Evolutionary conservation across 2,797 vertebrate species (phyloP), one percentile per base, ranked within the genome.

Genomic region (Notamacropus eugenii): DNA sequence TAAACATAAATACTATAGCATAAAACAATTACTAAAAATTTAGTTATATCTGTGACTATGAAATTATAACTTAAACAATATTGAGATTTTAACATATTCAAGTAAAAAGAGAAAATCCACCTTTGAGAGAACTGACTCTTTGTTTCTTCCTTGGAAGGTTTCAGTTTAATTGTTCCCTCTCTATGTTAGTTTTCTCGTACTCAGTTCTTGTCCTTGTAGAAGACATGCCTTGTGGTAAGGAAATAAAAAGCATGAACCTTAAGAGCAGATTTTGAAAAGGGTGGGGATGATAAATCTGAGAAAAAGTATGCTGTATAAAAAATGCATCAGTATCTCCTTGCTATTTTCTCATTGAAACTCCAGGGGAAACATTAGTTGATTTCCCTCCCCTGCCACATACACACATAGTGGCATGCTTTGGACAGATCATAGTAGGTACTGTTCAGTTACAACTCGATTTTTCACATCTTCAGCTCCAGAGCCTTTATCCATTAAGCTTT

Each of bases 181-280:
- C 2, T 24, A 34, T 8, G 27, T 82, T n/a, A 54, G 74, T 55
- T 12, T 92, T 58, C 95, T 31, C 5, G 50, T 55, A 0, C 27
- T n/a, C 6, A 3, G 0, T 3, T 9, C 54, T 95, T 54, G 90
- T 97, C 55, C 59, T 59, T 94, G 9, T 95, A 92, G 93, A 46
- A 96, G 54, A 29, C 94, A 0, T 94, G 93, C 82, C 34, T 92
- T 34, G 0, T 90, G 24, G 40, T 82, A 92, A 96, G 67, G 90
- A 97, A 97, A 91, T 95, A 82, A 92, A 52, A 96, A 97, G 13
- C 29, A 9, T 46, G 74, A n/a, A 28, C 52, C 31, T 95, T 95
- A 92, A 40, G 95, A 58, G 57, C 11, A 24, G 11, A 96, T 62
- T 46, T 82, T n/a, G 10, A 95, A 62, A 95, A 94, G 90, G 90